These are phyloP conservation scores for Urocitellus parryii DNA, from an alignment of 2,113 vertebrate species.

Conservation along the genomic window DNA sequence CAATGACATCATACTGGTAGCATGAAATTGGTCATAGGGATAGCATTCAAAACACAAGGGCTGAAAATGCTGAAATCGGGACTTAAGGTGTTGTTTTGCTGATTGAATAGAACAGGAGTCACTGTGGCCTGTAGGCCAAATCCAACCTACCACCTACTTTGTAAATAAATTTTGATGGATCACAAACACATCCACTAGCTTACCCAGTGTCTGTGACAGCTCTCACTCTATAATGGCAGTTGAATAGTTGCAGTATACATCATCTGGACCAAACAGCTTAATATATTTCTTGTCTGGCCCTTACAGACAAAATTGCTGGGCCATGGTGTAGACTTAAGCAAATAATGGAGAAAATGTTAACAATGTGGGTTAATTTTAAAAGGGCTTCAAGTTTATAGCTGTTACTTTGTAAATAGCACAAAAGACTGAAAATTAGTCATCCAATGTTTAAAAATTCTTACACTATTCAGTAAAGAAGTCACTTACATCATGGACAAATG, in stretches of 20 bases:
- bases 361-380: neutral
- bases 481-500: neutral
- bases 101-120: neutral
- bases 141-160: neutral
- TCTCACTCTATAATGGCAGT: neutral
- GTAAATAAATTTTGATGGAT: neutral
- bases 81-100: neutral
- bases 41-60: neutral
- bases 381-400: neutral
- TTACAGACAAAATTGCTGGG: neutral
- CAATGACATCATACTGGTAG: neutral
- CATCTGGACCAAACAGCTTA: neutral
- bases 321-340: neutral
- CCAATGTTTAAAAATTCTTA: constrained; percentile 45
- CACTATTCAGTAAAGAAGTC: neutral
- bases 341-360: constrained; percentile 23
- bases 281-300: neutral
- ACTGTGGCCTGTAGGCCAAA: neutral
- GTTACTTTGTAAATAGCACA: neutral
- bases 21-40: neutral
- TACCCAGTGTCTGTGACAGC: neutral
- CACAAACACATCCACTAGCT: neutral
- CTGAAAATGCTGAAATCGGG: neutral
- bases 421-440: neutral
- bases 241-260: neutral